Conservation (phyloP, 1,140 invertebrate genomes). For the Drosophila nigrodunni region DNA sequence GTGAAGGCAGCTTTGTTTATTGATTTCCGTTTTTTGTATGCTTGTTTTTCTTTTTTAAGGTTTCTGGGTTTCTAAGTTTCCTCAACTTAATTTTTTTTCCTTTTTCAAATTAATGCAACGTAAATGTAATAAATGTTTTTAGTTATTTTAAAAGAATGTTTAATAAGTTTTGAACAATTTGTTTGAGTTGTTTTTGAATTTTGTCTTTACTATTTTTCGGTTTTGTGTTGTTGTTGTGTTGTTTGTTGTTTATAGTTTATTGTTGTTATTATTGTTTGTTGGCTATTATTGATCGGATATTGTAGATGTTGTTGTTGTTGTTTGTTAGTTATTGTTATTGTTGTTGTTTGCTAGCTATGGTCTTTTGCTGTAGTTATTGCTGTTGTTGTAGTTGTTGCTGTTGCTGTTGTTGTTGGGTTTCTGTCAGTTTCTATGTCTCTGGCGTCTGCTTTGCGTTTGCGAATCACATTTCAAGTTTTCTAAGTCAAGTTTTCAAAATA, state of each 20-base stretch:
- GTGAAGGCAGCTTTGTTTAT: slow-evolving; percentile 85
- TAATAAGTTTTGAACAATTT: slow-evolving; percentile 11
- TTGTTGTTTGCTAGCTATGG: slow-evolving; percentile 74
- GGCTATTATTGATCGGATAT: slow-evolving; percentile 69
- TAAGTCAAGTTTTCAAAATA: slow-evolving; percentile 29
- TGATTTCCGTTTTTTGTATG: slow-evolving; percentile 83
- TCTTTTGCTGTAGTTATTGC: slow-evolving; percentile 68
- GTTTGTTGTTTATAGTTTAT: slow-evolving; percentile 45
- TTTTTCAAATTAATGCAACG: slow-evolving; percentile 35
- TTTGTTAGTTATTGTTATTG: slow-evolving; percentile 55
- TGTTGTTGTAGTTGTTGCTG: slow-evolving; percentile 36
- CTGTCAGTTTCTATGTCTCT: slow-evolving; percentile 49
- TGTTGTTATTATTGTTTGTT: slow-evolving; percentile 65
- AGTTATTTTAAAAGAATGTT: slow-evolving; percentile 19
- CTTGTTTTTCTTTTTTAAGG: slow-evolving; percentile 63
- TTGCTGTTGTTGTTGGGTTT: slow-evolving; percentile 62
- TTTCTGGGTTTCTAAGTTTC: slow-evolving; percentile 47
- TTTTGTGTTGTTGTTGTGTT: slow-evolving; percentile 53
- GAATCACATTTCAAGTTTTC: slow-evolving; percentile 40
- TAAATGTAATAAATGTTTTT: slow-evolving; percentile 26
- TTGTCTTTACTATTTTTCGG: slow-evolving; percentile 53
- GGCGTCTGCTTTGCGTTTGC: slow-evolving; percentile 42
- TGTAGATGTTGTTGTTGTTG: slow-evolving; percentile 58
- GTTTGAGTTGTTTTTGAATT: slow-evolving; percentile 5
- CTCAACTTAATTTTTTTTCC: neutral